Base-by-base conservation (phyloP, 2,113 vertebrate species). In the Stegastes partitus region DNA sequence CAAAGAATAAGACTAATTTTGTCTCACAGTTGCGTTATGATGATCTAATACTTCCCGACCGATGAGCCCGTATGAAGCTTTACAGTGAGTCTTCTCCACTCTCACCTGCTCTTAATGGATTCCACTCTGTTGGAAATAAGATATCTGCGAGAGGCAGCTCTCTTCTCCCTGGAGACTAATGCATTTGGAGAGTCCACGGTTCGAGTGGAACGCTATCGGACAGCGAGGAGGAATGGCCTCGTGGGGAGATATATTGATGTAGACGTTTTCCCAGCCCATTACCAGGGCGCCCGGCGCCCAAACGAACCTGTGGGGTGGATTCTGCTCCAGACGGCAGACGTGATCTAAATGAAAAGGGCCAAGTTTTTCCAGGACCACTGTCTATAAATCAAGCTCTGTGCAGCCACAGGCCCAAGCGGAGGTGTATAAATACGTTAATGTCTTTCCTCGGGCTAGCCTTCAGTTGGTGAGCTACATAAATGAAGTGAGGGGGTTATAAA, bases 211-310 rank as follows among this genome's bases (percentile, higher is more conserved):
- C 50, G 44, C 79, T 70, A 70, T 70, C 47, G 47, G 77, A 81
- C 83, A 78, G 83, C 4, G 11, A 78, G 82, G 76, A 90, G 74
- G 62, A 84, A 88, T 75, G 74, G 73, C 62, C 86, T 77, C 50
- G 28, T 50, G 69, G 83, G 82, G 81, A 88, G 87, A 92, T 88
- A 78, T 90, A 93, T 92, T 28, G 87, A 90, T 84, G 75, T 54
- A 61, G 85, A 91, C 89, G 53, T 89, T 90, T 91, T 89, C 78
- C 79, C 63, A 81, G 69, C 67, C 81, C 86, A 92, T 91, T 93
- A 91, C 74, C 69, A 7, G 62, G 57, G 55, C 15, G 34, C 70
- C 83, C 68, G 61, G 53, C 15, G 34, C 70, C 83, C 68, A 87
- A 87, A 90, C 73, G 85, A 84, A 77, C 88, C 81, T 50, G 55